Conservation (phyloP, 2,113 vertebrate genomes). For the Caretta caretta region DNA sequence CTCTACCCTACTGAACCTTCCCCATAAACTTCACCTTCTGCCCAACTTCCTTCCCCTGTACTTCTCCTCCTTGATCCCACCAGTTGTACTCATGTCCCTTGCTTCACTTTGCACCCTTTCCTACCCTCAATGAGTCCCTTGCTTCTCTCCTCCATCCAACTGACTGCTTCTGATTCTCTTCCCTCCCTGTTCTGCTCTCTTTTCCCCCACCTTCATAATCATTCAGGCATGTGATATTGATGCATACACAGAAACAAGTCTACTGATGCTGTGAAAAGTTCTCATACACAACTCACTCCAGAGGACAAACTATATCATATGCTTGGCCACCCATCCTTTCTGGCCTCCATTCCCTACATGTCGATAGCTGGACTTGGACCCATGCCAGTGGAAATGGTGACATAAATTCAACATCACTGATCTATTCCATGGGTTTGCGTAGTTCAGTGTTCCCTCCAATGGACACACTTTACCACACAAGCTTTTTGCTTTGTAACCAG, state of each 20-base stretch:
- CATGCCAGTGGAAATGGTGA: neutral
- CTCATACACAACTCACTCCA: neutral
- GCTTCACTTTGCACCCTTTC: neutral
- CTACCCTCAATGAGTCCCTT: neutral
- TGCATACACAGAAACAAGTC: fast-evolving
- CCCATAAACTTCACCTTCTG: neutral
- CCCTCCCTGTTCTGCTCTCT: neutral
- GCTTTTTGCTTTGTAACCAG: neutral
- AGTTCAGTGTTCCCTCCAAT: neutral
- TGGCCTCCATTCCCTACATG: neutral
- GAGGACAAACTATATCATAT: neutral
- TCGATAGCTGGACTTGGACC: neutral
- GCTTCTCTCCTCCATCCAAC: neutral
- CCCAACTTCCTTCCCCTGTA: neutral
- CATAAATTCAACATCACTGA: neutral
- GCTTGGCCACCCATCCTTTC: neutral
- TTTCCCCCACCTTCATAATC: neutral
- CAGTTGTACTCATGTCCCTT: neutral
- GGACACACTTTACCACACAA: neutral
- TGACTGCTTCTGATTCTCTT: neutral
- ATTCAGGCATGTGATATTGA: neutral
- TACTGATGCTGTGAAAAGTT: neutral
- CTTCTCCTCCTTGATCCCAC: neutral
- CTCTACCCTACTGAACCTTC: neutral
- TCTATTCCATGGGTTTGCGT: neutral